phyloP scores from a whole-genome alignment of 2,888 invertebrate species.

The Brachypalpus laphriformis region DNA sequence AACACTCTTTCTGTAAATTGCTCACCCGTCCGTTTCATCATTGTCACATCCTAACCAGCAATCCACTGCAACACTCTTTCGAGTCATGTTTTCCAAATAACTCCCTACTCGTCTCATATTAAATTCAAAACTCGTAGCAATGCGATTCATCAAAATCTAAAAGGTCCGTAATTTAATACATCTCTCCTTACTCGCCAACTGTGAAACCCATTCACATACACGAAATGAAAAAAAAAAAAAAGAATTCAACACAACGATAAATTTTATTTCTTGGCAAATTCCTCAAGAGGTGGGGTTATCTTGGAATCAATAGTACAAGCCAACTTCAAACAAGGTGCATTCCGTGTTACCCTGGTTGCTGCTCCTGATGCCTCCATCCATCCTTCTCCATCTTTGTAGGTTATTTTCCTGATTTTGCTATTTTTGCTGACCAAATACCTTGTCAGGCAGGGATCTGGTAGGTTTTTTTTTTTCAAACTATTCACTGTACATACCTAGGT shows the following conservation, averaged over 20 bases:
- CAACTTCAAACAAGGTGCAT: slow-evolving; percentile 59
- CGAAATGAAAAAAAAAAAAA: neutral
- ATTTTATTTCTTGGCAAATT: slow-evolving; percentile 69
- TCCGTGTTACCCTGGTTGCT: slow-evolving; percentile 23
- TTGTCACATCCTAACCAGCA: slow-evolving; percentile 29
- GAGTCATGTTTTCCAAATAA: slow-evolving; percentile 30
- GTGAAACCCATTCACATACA: slow-evolving; percentile 27
- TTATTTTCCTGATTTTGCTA: slow-evolving; percentile 61
- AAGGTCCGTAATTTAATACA: slow-evolving; percentile 69
- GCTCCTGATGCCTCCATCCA: neutral
- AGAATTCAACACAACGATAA: slow-evolving; percentile 58
- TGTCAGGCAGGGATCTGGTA: slow-evolving; percentile 55
- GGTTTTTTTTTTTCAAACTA: slow-evolving; percentile 18
- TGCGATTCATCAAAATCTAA: slow-evolving; percentile 74
- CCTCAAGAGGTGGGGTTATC: slow-evolving; percentile 41
- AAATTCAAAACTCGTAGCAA: slow-evolving; percentile 67
- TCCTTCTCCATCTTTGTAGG: neutral
- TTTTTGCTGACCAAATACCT: slow-evolving; percentile 67
- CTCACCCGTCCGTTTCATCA: slow-evolving; percentile 14
- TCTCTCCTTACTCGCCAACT: neutral
- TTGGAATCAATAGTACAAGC: slow-evolving; percentile 56
- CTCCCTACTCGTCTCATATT: slow-evolving; percentile 21
- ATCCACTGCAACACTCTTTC: slow-evolving; percentile 27
- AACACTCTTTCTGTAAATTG: neutral
- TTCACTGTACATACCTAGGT: neutral